A percentile compares a stretch with the other conserved stretches of the same genome.
phyloP scores from a whole-genome alignment of 2,797 vertebrate genomes.

The Gymnopithys bicolor region DNA sequence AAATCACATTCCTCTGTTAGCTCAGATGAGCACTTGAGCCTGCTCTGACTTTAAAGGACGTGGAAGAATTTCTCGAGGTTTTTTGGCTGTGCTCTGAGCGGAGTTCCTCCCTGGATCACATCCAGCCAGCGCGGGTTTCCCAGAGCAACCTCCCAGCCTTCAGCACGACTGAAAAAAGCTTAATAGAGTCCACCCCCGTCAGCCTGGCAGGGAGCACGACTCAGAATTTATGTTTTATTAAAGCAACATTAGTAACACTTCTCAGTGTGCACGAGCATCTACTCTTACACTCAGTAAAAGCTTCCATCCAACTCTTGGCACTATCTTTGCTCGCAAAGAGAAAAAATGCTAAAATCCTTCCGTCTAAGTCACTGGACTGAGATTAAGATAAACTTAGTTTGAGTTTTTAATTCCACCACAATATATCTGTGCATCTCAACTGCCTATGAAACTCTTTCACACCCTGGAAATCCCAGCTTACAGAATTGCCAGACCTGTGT shows the following conservation, averaged over 20 bases:
- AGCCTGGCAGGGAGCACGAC: neutral
- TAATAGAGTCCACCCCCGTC: neutral
- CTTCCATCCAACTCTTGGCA: neutral
- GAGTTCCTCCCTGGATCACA: constrained; percentile 5
- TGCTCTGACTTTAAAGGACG: neutral
- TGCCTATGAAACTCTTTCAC: neutral
- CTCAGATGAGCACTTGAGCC: neutral
- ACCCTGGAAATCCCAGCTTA: neutral
- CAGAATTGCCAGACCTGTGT: neutral
- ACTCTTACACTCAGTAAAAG: neutral
- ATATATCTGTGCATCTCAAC: accelerated
- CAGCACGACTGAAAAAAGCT: neutral
- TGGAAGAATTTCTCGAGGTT: constrained; percentile 7
- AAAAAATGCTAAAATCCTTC: neutral
- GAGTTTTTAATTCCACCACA: neutral
- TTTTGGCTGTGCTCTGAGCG: neutral
- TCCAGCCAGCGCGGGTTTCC: neutral
- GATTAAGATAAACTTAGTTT: neutral
- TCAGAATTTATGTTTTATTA: constrained; percentile 9
- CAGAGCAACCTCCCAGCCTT: neutral
- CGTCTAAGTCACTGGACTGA: neutral
- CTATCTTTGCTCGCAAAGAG: accelerated
- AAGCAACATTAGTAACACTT: neutral
- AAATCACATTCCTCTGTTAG: neutral
- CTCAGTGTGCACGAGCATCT: neutral